Conservation (phyloP, 1,140 invertebrate genomes). For the Aphidius ervi region DNA sequence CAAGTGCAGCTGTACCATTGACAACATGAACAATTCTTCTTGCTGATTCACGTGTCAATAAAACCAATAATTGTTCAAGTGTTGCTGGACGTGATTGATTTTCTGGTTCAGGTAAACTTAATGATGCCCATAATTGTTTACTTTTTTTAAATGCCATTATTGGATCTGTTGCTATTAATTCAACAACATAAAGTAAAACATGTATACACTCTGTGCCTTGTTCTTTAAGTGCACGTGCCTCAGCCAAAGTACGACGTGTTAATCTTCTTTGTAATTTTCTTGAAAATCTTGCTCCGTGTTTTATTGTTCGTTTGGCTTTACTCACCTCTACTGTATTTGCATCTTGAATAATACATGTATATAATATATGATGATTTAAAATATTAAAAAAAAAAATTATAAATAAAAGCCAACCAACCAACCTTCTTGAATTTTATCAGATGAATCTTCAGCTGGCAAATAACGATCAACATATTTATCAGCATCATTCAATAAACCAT, state of each 20-base stretch:
- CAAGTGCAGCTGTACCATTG: slow-evolving; percentile 60
- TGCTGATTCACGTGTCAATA: slow-evolving; percentile 69
- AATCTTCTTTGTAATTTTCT: slow-evolving; percentile 66
- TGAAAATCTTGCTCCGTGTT: slow-evolving; percentile 69
- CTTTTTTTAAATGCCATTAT: slow-evolving; percentile 69
- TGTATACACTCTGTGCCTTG: slow-evolving; percentile 75
- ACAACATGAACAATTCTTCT: slow-evolving; percentile 70
- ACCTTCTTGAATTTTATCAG: slow-evolving; percentile 56
- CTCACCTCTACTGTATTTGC: slow-evolving; percentile 37
- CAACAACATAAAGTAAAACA: slow-evolving; percentile 68
- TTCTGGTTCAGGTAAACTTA: slow-evolving; percentile 74
- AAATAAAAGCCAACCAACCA: slow-evolving; percentile 19
- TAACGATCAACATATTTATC: slow-evolving; percentile 79
- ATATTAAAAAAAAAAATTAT: slow-evolving; percentile 1
- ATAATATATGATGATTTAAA: slow-evolving; percentile 14
- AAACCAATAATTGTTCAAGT: slow-evolving; percentile 69
- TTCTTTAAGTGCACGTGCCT: slow-evolving; percentile 71
- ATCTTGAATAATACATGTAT: slow-evolving; percentile 23
- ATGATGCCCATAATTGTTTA: slow-evolving; percentile 63
- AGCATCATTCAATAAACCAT: slow-evolving; percentile 67
- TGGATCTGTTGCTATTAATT: slow-evolving; percentile 72
- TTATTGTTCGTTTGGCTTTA: slow-evolving; percentile 65
- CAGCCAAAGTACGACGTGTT: slow-evolving; percentile 67
- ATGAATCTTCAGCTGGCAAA: slow-evolving; percentile 59
- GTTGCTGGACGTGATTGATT: slow-evolving; percentile 75